phyloP scores from a whole-genome alignment of 2,797 vertebrate species.

The Microctenopoma steveboyesi region DNA sequence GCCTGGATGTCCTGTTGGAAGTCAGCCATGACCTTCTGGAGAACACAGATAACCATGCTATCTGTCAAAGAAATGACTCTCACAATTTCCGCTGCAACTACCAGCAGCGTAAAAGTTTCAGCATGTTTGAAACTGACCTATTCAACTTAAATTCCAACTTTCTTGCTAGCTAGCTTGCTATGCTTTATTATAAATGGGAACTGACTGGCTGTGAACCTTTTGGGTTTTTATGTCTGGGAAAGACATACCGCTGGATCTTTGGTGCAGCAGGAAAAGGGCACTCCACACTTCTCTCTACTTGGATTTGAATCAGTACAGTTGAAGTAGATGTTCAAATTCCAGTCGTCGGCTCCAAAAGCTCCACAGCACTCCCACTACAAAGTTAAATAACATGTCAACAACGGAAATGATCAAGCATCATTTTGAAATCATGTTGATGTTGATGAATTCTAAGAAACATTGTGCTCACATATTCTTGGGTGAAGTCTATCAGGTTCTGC shows the following conservation, averaged over 20 bases:
- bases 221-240: not conserved
- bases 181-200: conserved; percentile 8
- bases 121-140: conserved; percentile 5
- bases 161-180: not conserved
- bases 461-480: conserved; percentile 96
- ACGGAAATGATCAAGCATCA: not conserved
- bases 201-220: not conserved
- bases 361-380: conserved; percentile 98
- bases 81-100: conserved; percentile 5
- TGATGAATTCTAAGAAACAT: not conserved
- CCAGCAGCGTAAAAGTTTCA: conserved; percentile 12
- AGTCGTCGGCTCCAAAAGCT: conserved; percentile 96
- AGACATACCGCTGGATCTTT: conserved; percentile 95
- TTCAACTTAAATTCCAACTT: conserved; percentile 1
- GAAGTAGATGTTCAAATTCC: conserved; percentile 99
- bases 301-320: conserved; percentile 99
- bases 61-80: conserved; percentile 33
- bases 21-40: conserved; percentile 56
- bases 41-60: conserved; percentile 59
- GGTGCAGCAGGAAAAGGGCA: conserved; percentile 98
- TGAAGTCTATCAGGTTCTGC: conserved; percentile 99
- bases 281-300: conserved; percentile 96
- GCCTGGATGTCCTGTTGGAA: conserved; percentile 62
- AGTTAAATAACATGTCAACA: conserved; percentile 34
- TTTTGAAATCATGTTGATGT: not conserved